Base-by-base conservation (phyloP, 2,113 vertebrate species). In the Candoia aspera region DNA sequence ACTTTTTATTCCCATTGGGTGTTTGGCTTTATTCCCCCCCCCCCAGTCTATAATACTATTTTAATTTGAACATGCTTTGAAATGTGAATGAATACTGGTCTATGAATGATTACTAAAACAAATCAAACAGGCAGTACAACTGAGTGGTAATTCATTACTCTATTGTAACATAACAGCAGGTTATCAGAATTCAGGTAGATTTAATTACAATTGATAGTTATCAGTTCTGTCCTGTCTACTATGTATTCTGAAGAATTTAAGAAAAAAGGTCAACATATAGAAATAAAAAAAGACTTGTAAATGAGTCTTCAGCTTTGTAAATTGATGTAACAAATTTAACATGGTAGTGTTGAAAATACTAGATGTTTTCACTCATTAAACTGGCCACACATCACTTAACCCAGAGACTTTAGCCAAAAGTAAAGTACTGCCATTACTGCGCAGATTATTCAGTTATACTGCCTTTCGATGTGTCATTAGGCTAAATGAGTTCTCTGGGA, bases 351-450 rank as follows among this genome's bases (percentile, higher is more conserved):
- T 92, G 53, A 90, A 95, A 95, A 95, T 92, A 92, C 84, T 92
- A 95, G 92, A 96, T 92, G 93, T 93, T 94, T 88, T 92, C 59
- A 93, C 79, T 94, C 93, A 95, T 97, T 95, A 96, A 94, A 95
- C 95, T 96, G 96, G 95, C 96, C 94, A 94, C 93, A 96, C 95
- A 95, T 83, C 94, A 95, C 95, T 96, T 95, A 94, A 96, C 95
- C 90, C 91, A 92, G 87, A n/a, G 42, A 92, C 93, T 95, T 85
- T 87, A 88, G 95, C 93, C 96, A 97, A 96, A 94, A 91, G 91
- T 92, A 94, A 94, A 95, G 92, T 0, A 0, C 49, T 96, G 95
- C 95, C 95, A 94, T 68, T 91, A 92, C 87, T 91, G 90, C 94
- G 93, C 94, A 0, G 1, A 92, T 93, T 83, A 94, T 93, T 93